Evolutionary conservation across 2,888 invertebrate genomes (phyloP).

Genomic region (Hydraecia micacea): DNA sequence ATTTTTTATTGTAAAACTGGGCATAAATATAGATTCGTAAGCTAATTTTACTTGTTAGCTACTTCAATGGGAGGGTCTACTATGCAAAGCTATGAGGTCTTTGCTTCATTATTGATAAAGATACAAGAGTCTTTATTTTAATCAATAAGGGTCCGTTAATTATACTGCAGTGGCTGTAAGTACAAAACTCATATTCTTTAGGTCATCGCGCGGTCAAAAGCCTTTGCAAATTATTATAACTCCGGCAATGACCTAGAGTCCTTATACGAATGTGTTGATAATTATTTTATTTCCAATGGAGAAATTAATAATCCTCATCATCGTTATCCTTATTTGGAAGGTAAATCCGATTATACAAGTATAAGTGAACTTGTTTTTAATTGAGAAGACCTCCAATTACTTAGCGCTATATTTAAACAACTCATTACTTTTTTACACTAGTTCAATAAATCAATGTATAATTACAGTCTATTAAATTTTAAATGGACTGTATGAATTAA

Average conservation of each 20-base stretch:
- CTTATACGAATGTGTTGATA: constrained; percentile 6
- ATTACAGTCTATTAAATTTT: constrained; percentile 56
- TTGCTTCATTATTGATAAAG: too few species aligned
- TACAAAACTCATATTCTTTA: not conserved
- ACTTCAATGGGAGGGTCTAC: not conserved
- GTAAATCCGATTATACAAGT: constrained; percentile 45
- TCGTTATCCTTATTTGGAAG: constrained; percentile 41
- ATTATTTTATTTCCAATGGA: constrained; percentile 26
- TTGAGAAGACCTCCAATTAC: constrained; percentile 57
- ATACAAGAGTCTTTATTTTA: too few species aligned
- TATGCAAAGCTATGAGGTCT: not conserved
- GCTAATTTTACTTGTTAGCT: not conserved
- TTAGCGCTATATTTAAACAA: constrained; percentile 55
- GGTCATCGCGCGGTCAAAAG: constrained; percentile 2
- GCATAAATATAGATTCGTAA: too few species aligned
- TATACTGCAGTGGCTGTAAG: too few species aligned
- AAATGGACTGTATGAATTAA: constrained; percentile 24
- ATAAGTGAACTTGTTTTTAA: constrained; percentile 51
- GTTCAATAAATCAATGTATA: constrained; percentile 54
- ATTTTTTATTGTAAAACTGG: too few species aligned
- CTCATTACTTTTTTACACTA: constrained; percentile 56
- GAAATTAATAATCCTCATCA: constrained; percentile 32
- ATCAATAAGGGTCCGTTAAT: too few species aligned
- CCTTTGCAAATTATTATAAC: not conserved
- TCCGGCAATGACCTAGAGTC: constrained; percentile 16